Evolutionary conservation across 2,113 vertebrate genomes (phyloP).

Genomic region (Paratilapia polleni): DNA sequence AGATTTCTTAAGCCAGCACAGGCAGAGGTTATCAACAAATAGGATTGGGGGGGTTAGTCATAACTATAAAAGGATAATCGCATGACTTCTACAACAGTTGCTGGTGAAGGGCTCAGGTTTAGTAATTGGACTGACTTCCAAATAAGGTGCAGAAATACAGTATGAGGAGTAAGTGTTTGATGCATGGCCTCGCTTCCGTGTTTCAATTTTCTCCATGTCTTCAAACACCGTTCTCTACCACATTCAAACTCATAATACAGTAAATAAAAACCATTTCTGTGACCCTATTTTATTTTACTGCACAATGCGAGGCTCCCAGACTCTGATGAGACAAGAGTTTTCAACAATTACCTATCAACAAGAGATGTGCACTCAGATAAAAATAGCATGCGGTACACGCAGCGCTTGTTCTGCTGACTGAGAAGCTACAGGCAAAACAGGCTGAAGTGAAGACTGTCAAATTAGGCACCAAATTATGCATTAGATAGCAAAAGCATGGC

Average conservation of each 20-base stretch:
- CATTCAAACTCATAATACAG: neutral
- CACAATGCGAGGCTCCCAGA: slow-evolving; percentile 42
- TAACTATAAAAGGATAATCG: slow-evolving; percentile 47
- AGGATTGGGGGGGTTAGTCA: slow-evolving; percentile 40
- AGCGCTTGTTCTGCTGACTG: slow-evolving; percentile 64
- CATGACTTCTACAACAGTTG: slow-evolving; percentile 21
- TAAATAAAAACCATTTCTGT: slow-evolving; percentile 8
- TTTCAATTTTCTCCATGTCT: slow-evolving; percentile 12
- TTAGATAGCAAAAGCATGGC: slow-evolving; percentile 57
- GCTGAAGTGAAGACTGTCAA: slow-evolving; percentile 64
- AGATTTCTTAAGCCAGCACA: slow-evolving; percentile 28
- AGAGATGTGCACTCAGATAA: slow-evolving; percentile 56
- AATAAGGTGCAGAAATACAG: slow-evolving; percentile 29
- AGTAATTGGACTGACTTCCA: slow-evolving; percentile 50
- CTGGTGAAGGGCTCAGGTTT: slow-evolving; percentile 31
- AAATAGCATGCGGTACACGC: slow-evolving; percentile 55
- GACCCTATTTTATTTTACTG: slow-evolving; percentile 25
- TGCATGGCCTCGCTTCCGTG: neutral
- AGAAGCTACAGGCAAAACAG: slow-evolving; percentile 47
- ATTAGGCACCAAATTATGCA: slow-evolving; percentile 74
- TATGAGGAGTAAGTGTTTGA: slow-evolving; percentile 22
- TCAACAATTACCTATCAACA: slow-evolving; percentile 61
- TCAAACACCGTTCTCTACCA: neutral
- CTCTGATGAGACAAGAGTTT: slow-evolving; percentile 51
- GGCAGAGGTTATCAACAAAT: slow-evolving; percentile 50